Percentiles rank a stretch among this genome's conserved stretches.
phyloP scores from a whole-genome alignment of 1,140 invertebrate genomes.

The Muscidifurax raptorellus region DNA sequence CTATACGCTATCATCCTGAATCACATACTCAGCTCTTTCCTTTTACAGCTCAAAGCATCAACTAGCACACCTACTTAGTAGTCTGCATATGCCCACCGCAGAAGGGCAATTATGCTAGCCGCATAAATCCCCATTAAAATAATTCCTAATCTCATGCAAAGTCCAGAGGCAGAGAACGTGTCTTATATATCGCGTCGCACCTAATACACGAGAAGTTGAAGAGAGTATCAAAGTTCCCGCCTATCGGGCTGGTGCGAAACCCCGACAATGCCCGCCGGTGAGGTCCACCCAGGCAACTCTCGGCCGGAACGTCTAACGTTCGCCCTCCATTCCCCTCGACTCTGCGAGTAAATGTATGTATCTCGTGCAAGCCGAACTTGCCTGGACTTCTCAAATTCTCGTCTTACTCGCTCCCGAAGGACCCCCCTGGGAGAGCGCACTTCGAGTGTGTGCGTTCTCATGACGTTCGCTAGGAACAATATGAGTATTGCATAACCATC shows the following conservation, averaged over 20 bases:
- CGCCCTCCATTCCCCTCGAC: background rate
- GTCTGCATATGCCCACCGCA: background rate
- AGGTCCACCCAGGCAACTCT: slow-evolving; percentile 24
- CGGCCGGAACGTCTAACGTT: slow-evolving; percentile 31
- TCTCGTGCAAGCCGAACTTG: slow-evolving; percentile 4
- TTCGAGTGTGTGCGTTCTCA: background rate
- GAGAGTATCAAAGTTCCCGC: slow-evolving; percentile 16
- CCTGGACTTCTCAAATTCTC: slow-evolving; percentile 35
- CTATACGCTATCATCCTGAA: no score
- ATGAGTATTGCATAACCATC: no score
- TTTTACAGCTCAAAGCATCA: background rate
- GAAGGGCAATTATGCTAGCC: slow-evolving; percentile 6
- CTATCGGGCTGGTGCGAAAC: slow-evolving; percentile 51
- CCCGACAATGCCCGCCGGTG: slow-evolving; percentile 63
- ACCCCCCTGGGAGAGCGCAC: background rate
- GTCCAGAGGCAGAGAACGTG: slow-evolving; percentile 37
- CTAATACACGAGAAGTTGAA: background rate
- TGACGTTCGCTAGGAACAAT: background rate
- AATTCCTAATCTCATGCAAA: slow-evolving; percentile 48
- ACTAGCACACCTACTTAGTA: background rate
- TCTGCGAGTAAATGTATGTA: background rate
- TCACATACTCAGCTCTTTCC: no score
- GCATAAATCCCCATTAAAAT: slow-evolving; percentile 50
- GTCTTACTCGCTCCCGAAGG: background rate
- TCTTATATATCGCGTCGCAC: slow-evolving; percentile 15